phyloP scores from a whole-genome alignment of 1,140 invertebrate species.

The Tetramorium parvispinum region DNA sequence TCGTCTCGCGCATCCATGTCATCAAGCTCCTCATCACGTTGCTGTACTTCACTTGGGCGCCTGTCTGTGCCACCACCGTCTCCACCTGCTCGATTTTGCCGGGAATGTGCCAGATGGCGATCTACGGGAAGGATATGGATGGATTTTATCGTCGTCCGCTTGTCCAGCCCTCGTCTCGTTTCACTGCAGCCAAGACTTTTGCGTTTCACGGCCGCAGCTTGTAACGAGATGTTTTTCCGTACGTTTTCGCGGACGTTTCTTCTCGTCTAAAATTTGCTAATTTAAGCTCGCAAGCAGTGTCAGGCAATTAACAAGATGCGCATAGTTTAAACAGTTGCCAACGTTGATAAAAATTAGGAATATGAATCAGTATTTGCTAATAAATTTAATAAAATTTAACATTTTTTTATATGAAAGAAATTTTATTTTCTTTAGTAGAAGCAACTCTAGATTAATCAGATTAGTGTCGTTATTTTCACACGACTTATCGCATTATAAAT shows the following conservation, averaged over 20 bases:
- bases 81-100: conserved; percentile 89
- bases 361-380: background rate
- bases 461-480: background rate
- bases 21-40: conserved; percentile 88
- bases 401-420: background rate
- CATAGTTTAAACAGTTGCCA: background rate
- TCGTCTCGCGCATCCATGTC: conserved; percentile 89
- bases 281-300: background rate
- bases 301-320: background rate
- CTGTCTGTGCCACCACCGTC: conserved; percentile 87
- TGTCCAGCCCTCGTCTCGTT: background rate
- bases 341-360: background rate
- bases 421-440: background rate
- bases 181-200: background rate
- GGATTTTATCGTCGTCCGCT: conserved; percentile 16
- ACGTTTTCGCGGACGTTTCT: background rate
- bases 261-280: conserved; percentile 17
- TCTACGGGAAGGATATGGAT: conserved; percentile 76
- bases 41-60: conserved; percentile 88
- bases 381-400: background rate
- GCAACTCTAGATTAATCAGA: background rate
- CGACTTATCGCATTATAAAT: background rate
- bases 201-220: conserved; percentile 25
- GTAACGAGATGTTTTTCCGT: background rate
- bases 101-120: conserved; percentile 91